Percentiles rank a stretch among this genome's conserved stretches.
Evolutionary conservation across 2,113 vertebrate genomes (phyloP).

Genomic region (Periophthalmus modestus): DNA sequence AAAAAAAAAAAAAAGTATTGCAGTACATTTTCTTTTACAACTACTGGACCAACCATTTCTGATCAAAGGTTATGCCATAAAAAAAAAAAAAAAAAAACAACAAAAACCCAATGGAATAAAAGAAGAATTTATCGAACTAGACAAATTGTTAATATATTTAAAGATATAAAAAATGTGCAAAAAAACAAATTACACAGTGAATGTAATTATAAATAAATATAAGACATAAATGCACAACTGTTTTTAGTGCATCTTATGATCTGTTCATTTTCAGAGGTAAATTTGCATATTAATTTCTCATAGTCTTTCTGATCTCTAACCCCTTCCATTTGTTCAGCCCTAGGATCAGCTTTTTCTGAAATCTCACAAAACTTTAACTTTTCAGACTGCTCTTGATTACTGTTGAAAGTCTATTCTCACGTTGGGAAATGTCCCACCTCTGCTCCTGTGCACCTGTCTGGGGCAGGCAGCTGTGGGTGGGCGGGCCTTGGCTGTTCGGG

Average conservation of each 20-base stretch:
- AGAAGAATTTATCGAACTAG: too few relatives aligned
- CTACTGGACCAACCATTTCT: too few relatives aligned
- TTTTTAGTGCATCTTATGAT: background rate
- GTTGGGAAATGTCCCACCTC: conserved; percentile 25
- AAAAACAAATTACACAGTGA: too few relatives aligned
- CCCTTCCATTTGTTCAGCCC: background rate
- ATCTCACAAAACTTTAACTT: background rate
- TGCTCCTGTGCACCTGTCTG: conserved; percentile 72
- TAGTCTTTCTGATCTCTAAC: background rate
- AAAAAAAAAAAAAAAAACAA: too few relatives aligned
- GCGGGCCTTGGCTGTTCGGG: conserved; percentile 75
- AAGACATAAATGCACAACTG: too few relatives aligned
- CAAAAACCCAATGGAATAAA: too few relatives aligned
- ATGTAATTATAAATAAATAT: too few relatives aligned
- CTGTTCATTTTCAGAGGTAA: background rate
- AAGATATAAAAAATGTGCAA: too few relatives aligned
- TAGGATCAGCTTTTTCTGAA: background rate
- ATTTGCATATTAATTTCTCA: background rate
- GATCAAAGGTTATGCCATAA: too few relatives aligned
- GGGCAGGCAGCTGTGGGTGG: conserved; percentile 74
- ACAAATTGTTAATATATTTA: too few relatives aligned
- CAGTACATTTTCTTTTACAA: too few relatives aligned
- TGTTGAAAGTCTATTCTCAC: conserved; percentile 32
- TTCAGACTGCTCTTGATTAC: background rate
- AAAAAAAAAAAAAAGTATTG: too few relatives aligned